Evolutionary conservation across 2,113 vertebrate species (phyloP), one percentile per base, ranked within the genome.

Genomic region (Numida meleagris): DNA sequence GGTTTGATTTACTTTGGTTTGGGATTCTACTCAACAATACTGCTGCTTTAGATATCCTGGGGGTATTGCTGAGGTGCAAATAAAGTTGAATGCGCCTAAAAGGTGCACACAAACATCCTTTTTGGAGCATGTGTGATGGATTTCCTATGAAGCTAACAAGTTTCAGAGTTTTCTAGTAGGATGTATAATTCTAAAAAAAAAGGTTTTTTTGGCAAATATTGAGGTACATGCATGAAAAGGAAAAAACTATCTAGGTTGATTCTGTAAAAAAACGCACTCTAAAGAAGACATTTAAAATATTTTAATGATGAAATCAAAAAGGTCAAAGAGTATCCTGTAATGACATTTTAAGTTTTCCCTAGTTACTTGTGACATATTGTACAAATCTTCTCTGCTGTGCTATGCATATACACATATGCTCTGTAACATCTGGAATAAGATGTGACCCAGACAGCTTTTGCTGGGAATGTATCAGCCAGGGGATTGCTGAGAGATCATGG

Each of bases 401-500:
- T 95, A 76, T 71, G 88, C 46, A 36, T 45, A 70, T 46, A 57
- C 61, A 46, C 80, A 88, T 91, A 94, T 90, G 90, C 55, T 81
- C 80, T 46, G 19, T 61, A 93, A 95, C 93, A 90, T 96, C 97
- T 96, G 91, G 94, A 95, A 96, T 96, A 96, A 92, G 92, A 94
- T 93, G 82, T 87, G 40, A 73, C 43, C 65, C 73, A 81, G 88
- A 77, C 87, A 96, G 93, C 57, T 93, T 94, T 94, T 96, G 77
- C 83, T 95, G 72, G 68, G 78, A 97, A 88, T 1, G 6, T 53
- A 90, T 73, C 66, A 93, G 29, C 42, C 33, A 48, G 62, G 87
- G 77, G 59, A 92, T 86, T 90, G 94, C 36, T 83, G 72, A 89
- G 63, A 76, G 24, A 76, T 65, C 42, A 75, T 53, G 46, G 59